Percentiles rank a stretch among this genome's conserved stretches.
These are phyloP conservation scores for Cepaea hortensis DNA, from an alignment of 2,888 invertebrate genomes.

Conservation along the genomic window DNA sequence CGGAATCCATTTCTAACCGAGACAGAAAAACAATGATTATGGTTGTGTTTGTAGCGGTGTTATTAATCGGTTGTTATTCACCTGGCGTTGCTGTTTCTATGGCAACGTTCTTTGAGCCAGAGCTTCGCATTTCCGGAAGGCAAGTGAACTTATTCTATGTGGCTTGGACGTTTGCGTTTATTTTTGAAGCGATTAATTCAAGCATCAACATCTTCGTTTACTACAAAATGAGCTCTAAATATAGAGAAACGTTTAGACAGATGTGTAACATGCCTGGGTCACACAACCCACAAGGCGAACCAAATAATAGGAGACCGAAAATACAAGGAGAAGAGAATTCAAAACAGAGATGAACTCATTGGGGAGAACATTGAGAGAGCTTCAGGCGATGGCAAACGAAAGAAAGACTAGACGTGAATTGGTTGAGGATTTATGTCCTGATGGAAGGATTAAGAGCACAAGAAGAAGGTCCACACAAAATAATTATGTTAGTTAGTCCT, in stretches of 20 bases:
- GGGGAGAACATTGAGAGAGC: no score
- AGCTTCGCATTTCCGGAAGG: neutral
- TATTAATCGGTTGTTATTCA: neutral
- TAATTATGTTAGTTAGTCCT: no score
- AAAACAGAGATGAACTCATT: no score
- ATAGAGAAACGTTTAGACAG: neutral
- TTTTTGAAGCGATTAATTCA: conserved; percentile 10
- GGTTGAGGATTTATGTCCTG: no score
- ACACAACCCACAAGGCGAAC: no score
- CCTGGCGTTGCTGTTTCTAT: neutral
- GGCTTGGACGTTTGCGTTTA: conserved; percentile 20
- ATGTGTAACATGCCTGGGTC: no score
- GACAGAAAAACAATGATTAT: conserved; percentile 8
- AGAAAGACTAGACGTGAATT: no score
- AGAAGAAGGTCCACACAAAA: no score
- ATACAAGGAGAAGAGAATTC: no score
- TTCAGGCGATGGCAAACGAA: no score
- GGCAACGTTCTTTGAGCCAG: neutral
- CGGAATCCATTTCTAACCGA: neutral
- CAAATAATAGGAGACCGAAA: no score
- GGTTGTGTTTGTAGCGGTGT: neutral
- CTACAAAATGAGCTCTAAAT: conserved; percentile 25
- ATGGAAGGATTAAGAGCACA: no score
- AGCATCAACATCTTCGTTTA: conserved; percentile 25
- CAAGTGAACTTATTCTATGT: neutral